A percentile compares a stretch with the other conserved stretches of the same genome.
Evolutionary conservation across 2,888 invertebrate genomes (phyloP).

Genomic region (Ornithoptera priamus): DNA sequence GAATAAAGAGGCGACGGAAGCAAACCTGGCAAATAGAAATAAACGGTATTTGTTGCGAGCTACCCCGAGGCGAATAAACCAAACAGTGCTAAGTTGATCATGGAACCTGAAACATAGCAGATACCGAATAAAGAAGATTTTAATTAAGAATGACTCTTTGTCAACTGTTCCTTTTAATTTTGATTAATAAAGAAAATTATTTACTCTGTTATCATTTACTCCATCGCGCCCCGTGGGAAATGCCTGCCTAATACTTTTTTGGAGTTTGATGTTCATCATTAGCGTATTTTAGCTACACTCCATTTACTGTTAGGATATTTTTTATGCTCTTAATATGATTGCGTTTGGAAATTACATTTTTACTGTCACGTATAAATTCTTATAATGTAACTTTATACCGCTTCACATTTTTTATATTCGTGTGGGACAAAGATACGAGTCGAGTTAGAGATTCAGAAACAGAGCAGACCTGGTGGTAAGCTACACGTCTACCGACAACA

Average conservation of each 20-base stretch:
- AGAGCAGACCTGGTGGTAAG: too few relatives aligned
- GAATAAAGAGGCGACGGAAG: conserved; percentile 28
- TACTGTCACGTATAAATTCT: neutral
- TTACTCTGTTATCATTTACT: conserved; percentile 71
- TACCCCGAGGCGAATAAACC: conserved; percentile 45
- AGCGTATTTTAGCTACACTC: conserved; percentile 31
- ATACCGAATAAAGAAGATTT: conserved; percentile 62
- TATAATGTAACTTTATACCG: too few relatives aligned
- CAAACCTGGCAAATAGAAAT: conserved; percentile 41
- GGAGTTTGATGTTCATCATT: conserved; percentile 52
- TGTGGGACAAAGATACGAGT: too few relatives aligned
- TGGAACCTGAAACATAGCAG: conserved; percentile 53
- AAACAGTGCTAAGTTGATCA: conserved; percentile 47
- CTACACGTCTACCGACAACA: too few relatives aligned
- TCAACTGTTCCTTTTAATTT: conserved; percentile 77
- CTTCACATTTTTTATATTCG: too few relatives aligned
- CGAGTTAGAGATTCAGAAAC: too few relatives aligned
- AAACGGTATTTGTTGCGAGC: conserved; percentile 47
- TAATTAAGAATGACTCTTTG: conserved; percentile 74
- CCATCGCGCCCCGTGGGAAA: conserved; percentile 56
- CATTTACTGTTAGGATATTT: neutral
- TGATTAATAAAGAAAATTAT: conserved; percentile 79
- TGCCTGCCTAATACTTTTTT: conserved; percentile 63
- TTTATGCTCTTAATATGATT: neutral
- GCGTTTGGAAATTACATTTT: neutral